Evolutionary conservation across 2,113 vertebrate species (phyloP), one percentile per base, ranked within the genome.

Genomic region (Phalacrocorax pelagicus): DNA sequence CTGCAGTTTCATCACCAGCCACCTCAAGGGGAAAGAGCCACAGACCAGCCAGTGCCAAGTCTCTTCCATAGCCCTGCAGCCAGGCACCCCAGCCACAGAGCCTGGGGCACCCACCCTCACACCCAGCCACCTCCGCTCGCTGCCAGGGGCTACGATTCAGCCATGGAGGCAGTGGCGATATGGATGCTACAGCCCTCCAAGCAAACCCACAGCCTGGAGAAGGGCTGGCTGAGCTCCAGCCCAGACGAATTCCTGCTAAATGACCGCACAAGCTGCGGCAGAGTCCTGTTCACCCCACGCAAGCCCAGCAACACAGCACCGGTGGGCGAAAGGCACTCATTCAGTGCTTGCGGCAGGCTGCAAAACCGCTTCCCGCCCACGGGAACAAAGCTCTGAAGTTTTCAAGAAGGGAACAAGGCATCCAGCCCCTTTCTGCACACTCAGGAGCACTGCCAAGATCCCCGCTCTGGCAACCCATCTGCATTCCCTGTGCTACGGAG

Each of bases 311-410:
- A 57, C 74, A 72, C 93, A 84, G 79, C 2, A 1, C 47, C 2
- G 0, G 94, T 78, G 90, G 94, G 93, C 2, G 55, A 78, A 27
- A 4, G 18, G 86, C 13, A 8, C 81, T 94, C 12, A 3, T 70
- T 79, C 81, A 52, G 88, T 1, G 54, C 85, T 65, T 92, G 88
- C 71, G 3, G 85, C 88, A 95, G 26, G 62, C 88, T 94, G 90
- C 3, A 5, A 63, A 95, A 69, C 67, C 2, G 0, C 81, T 85
- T 79, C 62, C 90, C 95, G 2, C 96, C 94, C 90, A 96, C 92
- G 49, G 88, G 62, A 96, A 93, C 86, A 92, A 51, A 93, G 94
- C 92, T 88, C 92, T 85, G 62, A 88, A 97, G 95, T 96, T 94
- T 92, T 71, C 85, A 92, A 94, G 88, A 80, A 83, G 46, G 80